These are phyloP conservation scores for Scolopax rusticola DNA, from an alignment of 2,797 vertebrate species.

Conservation along the genomic window DNA sequence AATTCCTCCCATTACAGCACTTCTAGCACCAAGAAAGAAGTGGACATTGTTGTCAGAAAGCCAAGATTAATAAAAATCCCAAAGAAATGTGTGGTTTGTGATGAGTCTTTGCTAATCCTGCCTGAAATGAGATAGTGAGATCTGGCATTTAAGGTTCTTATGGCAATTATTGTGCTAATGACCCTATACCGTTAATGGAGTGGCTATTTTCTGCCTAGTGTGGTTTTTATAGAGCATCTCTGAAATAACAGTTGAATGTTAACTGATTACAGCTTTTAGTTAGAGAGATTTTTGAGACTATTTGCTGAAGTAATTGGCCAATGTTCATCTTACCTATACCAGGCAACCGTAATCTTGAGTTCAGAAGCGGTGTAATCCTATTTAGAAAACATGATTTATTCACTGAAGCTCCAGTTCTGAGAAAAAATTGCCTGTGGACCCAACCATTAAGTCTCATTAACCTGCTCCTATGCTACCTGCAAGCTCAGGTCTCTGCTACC, in stretches of 20 bases:
- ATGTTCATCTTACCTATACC: background rate
- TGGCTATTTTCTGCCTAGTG: background rate
- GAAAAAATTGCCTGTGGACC: background rate
- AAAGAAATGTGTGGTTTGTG: background rate
- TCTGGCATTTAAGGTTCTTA: background rate
- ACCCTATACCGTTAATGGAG: background rate
- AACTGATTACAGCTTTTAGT: background rate
- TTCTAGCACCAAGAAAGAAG: background rate
- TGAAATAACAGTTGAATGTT: background rate
- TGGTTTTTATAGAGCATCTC: background rate
- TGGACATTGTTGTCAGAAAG: background rate
- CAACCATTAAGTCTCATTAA: background rate
- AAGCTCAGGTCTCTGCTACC: background rate
- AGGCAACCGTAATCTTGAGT: background rate
- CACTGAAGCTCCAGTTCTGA: background rate
- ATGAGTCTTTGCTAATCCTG: background rate
- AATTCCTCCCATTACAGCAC: background rate
- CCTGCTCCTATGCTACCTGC: background rate
- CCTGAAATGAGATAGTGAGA: background rate
- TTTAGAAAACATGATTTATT: background rate
- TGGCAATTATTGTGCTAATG: background rate
- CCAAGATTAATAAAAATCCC: background rate
- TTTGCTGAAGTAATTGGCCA: background rate
- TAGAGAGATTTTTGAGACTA: background rate
- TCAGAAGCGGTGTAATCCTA: background rate